A percentile compares a stretch with the other conserved stretches of the same genome.
Conservation (phyloP, 2,888 invertebrate species). For the Drosophila demipolita region DNA sequence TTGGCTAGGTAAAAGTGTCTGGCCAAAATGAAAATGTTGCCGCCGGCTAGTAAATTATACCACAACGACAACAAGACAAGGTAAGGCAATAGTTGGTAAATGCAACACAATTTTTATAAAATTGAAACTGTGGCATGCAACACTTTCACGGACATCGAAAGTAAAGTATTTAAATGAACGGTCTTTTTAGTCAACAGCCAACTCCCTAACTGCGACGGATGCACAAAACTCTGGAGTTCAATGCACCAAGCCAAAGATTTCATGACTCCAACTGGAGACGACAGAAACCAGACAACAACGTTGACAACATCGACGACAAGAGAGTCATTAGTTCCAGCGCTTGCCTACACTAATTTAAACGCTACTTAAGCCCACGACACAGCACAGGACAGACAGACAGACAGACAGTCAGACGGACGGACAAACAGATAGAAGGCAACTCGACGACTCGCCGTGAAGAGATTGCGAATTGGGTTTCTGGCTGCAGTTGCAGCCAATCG, state of each 20-base stretch:
- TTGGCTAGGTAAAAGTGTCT: slow-evolving; percentile 62
- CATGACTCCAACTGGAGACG: slow-evolving; percentile 26
- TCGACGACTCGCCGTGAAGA: slow-evolving; percentile 14
- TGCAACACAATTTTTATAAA: slow-evolving; percentile 62
- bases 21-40: slow-evolving; percentile 40
- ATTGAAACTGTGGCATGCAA: slow-evolving; percentile 69
- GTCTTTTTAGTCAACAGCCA: slow-evolving; percentile 33
- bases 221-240: slow-evolving; percentile 49
- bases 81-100: slow-evolving; percentile 28
- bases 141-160: slow-evolving; percentile 76
- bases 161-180: slow-evolving; percentile 60
- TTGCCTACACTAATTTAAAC: slow-evolving; percentile 73
- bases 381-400: slow-evolving; percentile 16
- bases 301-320: slow-evolving; percentile 55
- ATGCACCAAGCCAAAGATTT: slow-evolving; percentile 54
- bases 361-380: slow-evolving; percentile 63
- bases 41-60: slow-evolving; percentile 54
- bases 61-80: slow-evolving; percentile 33
- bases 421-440: slow-evolving; percentile 22
- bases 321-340: slow-evolving; percentile 77
- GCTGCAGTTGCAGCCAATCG: slow-evolving; percentile 35
- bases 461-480: slow-evolving; percentile 15
- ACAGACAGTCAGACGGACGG: slow-evolving; percentile 8
- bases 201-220: slow-evolving; percentile 42
- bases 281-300: slow-evolving; percentile 27